phyloP scores from a whole-genome alignment of 2,888 invertebrate species.

The Drosophila mimetica region DNA sequence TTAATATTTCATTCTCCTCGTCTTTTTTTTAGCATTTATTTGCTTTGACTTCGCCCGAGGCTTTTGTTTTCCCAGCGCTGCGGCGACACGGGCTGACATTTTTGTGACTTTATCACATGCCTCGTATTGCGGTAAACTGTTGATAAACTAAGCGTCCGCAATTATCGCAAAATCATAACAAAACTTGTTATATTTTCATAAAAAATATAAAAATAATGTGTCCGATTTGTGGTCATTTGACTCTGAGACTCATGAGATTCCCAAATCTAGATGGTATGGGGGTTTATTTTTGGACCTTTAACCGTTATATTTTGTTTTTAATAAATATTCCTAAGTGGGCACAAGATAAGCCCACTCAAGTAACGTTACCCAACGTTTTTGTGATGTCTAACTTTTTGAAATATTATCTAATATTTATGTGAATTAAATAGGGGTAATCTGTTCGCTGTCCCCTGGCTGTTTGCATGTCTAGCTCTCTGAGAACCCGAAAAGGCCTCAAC shows the following conservation, averaged over 20 bases:
- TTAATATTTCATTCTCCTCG: slow-evolving; percentile 32
- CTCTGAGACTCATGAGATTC: slow-evolving; percentile 7
- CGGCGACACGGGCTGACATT: slow-evolving; percentile 71
- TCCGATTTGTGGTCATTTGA: slow-evolving; percentile 9
- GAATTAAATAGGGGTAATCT: slow-evolving; percentile 31
- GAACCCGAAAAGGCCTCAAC: neutral
- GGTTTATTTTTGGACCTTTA: neutral
- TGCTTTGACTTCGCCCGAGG: slow-evolving; percentile 62
- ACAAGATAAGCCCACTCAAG: slow-evolving; percentile 17
- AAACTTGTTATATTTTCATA: slow-evolving; percentile 10
- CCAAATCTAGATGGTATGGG: neutral
- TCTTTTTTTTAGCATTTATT: slow-evolving; percentile 51
- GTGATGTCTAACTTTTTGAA: neutral
- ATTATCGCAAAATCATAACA: slow-evolving; percentile 39
- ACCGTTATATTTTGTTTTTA: neutral
- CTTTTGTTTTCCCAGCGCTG: slow-evolving; percentile 77
- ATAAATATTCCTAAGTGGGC: slow-evolving; percentile 3
- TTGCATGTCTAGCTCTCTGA: slow-evolving; percentile 14
- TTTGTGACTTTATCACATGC: slow-evolving; percentile 80
- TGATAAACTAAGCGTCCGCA: slow-evolving; percentile 34
- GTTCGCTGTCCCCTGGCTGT: neutral
- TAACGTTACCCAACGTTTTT: slow-evolving; percentile 4
- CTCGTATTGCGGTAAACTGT: slow-evolving; percentile 74
- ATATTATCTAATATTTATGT: slow-evolving; percentile 41
- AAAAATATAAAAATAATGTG: slow-evolving; percentile 6